phyloP scores from a whole-genome alignment of 2,888 invertebrate species.

The Agapostemon virescens region DNA sequence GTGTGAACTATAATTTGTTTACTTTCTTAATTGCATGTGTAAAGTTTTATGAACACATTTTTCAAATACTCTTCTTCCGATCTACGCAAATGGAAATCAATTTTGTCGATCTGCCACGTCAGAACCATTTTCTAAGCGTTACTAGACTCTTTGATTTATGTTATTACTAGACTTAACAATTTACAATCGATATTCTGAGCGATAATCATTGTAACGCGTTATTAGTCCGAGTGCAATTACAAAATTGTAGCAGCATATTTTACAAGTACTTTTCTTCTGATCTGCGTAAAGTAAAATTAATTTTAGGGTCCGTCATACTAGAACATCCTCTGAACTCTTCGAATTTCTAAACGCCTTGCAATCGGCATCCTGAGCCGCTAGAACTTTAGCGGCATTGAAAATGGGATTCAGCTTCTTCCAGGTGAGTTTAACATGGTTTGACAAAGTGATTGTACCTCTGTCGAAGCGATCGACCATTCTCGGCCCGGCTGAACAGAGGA shows the following conservation, averaged over 20 bases:
- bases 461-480: constrained; percentile 22
- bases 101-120: too few relatives aligned
- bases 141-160: too few relatives aligned
- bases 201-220: too few relatives aligned
- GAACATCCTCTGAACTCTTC: neutral
- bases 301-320: neutral
- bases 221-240: too few relatives aligned
- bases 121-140: too few relatives aligned
- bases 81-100: neutral
- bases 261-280: neutral
- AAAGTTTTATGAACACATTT: neutral
- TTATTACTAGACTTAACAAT: too few relatives aligned
- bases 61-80: neutral
- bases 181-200: too few relatives aligned
- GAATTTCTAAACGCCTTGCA: neutral
- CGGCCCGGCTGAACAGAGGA: neutral
- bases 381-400: neutral
- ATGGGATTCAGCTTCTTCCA: neutral
- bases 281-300: neutral
- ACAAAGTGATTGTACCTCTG: constrained; percentile 32
- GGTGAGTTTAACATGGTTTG: constrained; percentile 3
- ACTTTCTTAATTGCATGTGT: too few relatives aligned
- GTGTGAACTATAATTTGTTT: too few relatives aligned
- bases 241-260: too few relatives aligned
- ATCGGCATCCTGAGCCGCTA: neutral